Percentiles rank a stretch among this genome's conserved stretches.
Evolutionary conservation across 2,113 vertebrate species (phyloP).

Genomic region (Copsychus sechellarum): DNA sequence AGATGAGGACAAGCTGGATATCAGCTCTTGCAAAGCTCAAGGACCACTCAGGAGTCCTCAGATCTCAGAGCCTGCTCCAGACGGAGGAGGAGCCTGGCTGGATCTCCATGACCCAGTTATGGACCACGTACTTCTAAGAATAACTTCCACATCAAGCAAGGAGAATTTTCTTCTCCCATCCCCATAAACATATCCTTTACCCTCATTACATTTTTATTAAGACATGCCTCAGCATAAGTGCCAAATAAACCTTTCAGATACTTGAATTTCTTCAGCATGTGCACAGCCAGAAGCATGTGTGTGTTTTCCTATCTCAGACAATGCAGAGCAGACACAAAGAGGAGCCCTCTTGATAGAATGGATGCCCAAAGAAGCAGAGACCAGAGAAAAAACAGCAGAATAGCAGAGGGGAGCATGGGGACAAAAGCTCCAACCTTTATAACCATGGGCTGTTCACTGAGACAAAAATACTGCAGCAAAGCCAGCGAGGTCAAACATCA

Average conservation of each 20-base stretch:
- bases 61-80: constrained; percentile 20
- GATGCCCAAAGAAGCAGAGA: neutral
- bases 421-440: neutral
- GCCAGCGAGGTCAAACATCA: neutral
- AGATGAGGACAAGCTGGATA: fast-evolving
- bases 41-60: neutral
- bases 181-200: constrained; percentile 45
- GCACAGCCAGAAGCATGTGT: neutral
- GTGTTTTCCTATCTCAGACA: neutral
- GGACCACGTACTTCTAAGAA: constrained; percentile 52
- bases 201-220: constrained; percentile 37
- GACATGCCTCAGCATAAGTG: neutral
- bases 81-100: constrained; percentile 43
- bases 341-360: neutral
- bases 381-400: neutral
- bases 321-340: constrained; percentile 12
- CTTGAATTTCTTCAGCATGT: neutral
- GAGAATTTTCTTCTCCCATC: constrained; percentile 20
- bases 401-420: neutral
- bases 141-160: constrained; percentile 30
- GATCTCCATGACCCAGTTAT: constrained; percentile 55
- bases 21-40: fast-evolving
- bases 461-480: neutral
- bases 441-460: neutral
- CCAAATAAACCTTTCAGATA: neutral